Base-by-base conservation (phyloP, 1,140 invertebrate species). In the Steinernema khuongi region DNA sequence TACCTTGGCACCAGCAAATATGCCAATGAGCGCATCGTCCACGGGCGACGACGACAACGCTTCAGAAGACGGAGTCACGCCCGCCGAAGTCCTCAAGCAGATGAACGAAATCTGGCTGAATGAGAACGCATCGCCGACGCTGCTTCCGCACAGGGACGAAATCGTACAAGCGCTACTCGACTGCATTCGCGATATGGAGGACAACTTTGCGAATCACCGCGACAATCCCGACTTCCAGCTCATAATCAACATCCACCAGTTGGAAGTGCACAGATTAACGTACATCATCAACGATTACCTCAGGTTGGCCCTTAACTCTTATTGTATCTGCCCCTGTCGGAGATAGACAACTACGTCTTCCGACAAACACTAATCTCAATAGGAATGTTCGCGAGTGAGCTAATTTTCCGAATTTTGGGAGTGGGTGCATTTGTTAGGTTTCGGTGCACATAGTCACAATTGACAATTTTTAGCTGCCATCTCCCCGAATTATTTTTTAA, bases 81-180 rank as follows among this genome's bases (percentile, higher is more conserved):
- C 36, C 36, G 36, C 36, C 7, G 36, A 60, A 11, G 26, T 60
- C 50, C 7, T 60, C 14, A 60, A 60, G 50, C 4, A n/a, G 50
- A 60, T 60, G 50, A 60, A 60, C 50, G 50, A 60, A 22, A 60
- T 60, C 19, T 60, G 50, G 50, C 19, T 60, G 11, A 60, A 60
- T 60, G 50, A 60, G 50, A 60, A 22, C 50, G 50, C 50, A 7
- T 7, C 50, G 11, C 50, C 50, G 50, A 60, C 50, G 7, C 50
- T 60, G 4, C 50, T 60, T 4, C 50, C 50, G 7, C 50, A 60
- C 26, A 7, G 50, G 19, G 2, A 26, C 50, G 50, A 60, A 60
- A 22, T 60, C 7, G 50, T 60, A 4, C 11, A 60, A 60, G 50
- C 50, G 50, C 19, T 60, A 22, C 50, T 60, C 50, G 11, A 4